Evolutionary conservation across 2,113 vertebrate genomes (phyloP).

Genomic region (Petromus typicus): DNA sequence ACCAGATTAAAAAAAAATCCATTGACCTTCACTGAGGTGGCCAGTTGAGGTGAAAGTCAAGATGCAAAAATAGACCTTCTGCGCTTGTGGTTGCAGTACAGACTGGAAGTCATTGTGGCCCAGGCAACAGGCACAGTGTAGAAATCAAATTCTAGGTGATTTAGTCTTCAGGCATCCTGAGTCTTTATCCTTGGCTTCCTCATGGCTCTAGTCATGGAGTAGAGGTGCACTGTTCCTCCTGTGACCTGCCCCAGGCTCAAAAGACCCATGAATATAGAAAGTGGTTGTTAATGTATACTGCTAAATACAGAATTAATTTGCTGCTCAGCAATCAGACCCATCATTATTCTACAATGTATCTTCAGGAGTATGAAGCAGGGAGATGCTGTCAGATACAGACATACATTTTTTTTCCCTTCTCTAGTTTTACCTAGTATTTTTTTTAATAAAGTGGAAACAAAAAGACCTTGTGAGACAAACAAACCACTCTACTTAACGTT

Average conservation of each 20-base stretch:
- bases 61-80: background rate
- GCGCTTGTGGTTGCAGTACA: no score
- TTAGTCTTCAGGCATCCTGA: background rate
- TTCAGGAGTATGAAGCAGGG: background rate
- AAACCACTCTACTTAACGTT: constrained; percentile 33
- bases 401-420: background rate
- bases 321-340: background rate
- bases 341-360: background rate
- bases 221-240: background rate
- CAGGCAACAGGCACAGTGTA: background rate
- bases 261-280: background rate
- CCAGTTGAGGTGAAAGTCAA: background rate
- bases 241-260: background rate
- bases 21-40: background rate
- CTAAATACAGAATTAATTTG: background rate
- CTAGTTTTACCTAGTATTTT: background rate
- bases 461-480: background rate
- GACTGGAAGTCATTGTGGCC: background rate
- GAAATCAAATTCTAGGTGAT: background rate
- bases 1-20: background rate
- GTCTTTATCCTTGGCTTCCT: background rate
- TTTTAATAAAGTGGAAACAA: constrained; percentile 21
- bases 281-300: background rate
- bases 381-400: background rate
- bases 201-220: background rate